Evolutionary conservation across 2,113 vertebrate genomes (phyloP).

Genomic region (Hippolais icterina): DNA sequence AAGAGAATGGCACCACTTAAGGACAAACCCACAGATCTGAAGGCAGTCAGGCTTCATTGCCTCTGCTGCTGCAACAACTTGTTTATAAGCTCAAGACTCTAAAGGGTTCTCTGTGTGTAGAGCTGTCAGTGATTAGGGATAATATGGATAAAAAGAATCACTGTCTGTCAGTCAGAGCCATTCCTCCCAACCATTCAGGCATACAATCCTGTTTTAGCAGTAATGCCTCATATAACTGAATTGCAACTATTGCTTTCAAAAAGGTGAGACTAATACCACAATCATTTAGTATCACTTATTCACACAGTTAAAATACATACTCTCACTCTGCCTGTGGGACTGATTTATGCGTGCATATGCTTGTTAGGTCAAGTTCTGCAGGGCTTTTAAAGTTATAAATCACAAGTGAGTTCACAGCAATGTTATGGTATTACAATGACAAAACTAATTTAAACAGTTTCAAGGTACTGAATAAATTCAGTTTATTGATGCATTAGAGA

Average conservation of each 20-base stretch:
- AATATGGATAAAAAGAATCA: neutral
- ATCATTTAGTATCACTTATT: neutral
- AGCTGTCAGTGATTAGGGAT: neutral
- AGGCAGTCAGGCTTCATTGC: neutral
- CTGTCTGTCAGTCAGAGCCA: neutral
- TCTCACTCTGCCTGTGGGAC: neutral
- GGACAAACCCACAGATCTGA: neutral
- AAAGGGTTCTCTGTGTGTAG: neutral
- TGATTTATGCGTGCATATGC: neutral
- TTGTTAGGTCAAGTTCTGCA: neutral
- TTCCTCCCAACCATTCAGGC: neutral
- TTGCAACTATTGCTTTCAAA: neutral
- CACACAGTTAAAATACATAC: neutral
- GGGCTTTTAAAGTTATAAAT: neutral
- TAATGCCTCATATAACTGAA: neutral
- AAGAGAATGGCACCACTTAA: neutral
- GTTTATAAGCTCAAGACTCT: neutral
- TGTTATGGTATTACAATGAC: neutral
- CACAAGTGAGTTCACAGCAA: neutral
- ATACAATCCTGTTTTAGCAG: neutral
- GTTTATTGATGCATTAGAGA: conserved; percentile 79
- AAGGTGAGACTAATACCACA: neutral
- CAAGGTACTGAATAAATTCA: conserved; percentile 84
- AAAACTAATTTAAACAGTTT: conserved; percentile 80
- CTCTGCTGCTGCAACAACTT: neutral